phyloP scores from a whole-genome alignment of 2,888 invertebrate genomes.

The Catocala nupta region DNA sequence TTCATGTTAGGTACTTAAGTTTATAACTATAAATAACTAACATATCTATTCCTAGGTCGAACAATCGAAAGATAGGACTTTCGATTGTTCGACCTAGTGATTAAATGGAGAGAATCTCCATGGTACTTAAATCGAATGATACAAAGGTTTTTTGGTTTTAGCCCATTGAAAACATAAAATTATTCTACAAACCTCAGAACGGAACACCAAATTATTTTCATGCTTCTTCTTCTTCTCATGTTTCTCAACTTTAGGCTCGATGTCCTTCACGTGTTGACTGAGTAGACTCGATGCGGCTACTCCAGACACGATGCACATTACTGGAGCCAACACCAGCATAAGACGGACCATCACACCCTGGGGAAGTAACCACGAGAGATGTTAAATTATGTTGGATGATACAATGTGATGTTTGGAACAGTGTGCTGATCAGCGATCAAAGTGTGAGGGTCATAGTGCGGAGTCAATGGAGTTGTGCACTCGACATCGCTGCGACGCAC shows the following conservation, averaged over 20 bases:
- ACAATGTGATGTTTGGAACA: not conserved
- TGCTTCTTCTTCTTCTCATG: slow-evolving; percentile 89
- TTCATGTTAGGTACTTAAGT: too few species aligned
- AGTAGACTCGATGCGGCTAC: slow-evolving; percentile 96
- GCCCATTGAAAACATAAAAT: not conserved
- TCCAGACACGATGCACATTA: slow-evolving; percentile 99
- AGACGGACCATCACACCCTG: slow-evolving; percentile 99
- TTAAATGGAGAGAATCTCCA: too few species aligned
- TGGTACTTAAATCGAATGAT: too few species aligned
- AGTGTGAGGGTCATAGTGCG: slow-evolving; percentile 87
- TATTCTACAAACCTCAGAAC: slow-evolving; percentile 89
- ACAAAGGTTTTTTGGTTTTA: too few species aligned
- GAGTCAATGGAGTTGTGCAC: slow-evolving; percentile 69
- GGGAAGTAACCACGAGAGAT: slow-evolving; percentile 20
- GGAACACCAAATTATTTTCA: slow-evolving; percentile 92
- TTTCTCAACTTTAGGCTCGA: slow-evolving; percentile 90
- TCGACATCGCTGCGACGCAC: slow-evolving; percentile 77
- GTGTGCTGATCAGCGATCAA: slow-evolving; percentile 87
- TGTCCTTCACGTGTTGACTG: slow-evolving; percentile 94
- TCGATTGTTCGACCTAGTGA: too few species aligned
- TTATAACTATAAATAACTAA: too few species aligned
- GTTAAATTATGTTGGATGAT: slow-evolving; percentile 37
- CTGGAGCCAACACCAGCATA: slow-evolving; percentile 98
- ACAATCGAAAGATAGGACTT: too few species aligned
- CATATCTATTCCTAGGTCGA: too few species aligned